Base-by-base conservation (phyloP, 1,140 invertebrate genomes). In the Sminthurides bifidus region DNA sequence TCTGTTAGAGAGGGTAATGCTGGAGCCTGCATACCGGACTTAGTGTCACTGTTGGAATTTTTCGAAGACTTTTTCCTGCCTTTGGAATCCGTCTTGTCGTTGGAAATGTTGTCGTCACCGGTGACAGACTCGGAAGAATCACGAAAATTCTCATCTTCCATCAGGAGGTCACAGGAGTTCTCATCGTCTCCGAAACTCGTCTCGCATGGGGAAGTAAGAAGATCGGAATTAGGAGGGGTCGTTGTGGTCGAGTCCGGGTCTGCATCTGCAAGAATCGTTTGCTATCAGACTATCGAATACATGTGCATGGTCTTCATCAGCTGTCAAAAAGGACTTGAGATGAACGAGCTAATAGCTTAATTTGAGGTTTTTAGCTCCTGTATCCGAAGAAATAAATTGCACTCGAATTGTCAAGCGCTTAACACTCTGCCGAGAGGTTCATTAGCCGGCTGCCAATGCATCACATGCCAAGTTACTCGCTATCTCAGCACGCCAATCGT, bases 161-260 rank as follows among this genome's bases (percentile, higher is more conserved):
- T 41, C 21, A 60, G 51, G 33, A 61, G 56, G 40, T 64, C 61
- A 54, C 56, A 65, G 35, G 61, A 64, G 48, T 61, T 66, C 45
- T 52, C 49, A 17, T 57, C 59, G 43, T 60, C 58, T 23, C 64
- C 58, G 43, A 53, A 59, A 35, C 48, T 62, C 8, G 48, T 58
- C 43, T 60, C 62, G 55, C 60, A 58, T 2, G 61, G 61, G 24
- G 61, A 63, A n/a, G 63, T 60, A 27, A 59, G 58, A 12, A 63
- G 58, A 54, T 65, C 59, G 56, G 58, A 63, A 48, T 59, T 63
- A 33, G 61, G 60, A 41, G 60, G 60, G 70, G 71, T 67, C 71
- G 75, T 54, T 70, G 72, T 55, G 71, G 71, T 27, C 67, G 68
- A 58, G 67, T 68, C 54, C 64, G 67, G 27, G 68, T 52, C 63